Base-by-base conservation (phyloP, 2,888 invertebrate genomes). In the Hirtodrosophila histrioides region DNA sequence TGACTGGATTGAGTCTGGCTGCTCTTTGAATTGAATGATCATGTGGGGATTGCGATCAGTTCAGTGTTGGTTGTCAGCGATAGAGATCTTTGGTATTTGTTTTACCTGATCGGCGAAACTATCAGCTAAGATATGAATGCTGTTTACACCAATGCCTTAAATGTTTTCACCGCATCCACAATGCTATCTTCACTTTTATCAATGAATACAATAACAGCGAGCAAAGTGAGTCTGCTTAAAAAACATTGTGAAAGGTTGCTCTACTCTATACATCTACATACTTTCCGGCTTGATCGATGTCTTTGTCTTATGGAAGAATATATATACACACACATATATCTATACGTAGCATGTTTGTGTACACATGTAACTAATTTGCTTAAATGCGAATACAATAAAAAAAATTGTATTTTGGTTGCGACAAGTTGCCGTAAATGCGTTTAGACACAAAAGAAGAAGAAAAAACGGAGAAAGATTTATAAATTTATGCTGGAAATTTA, bases 401-500 rank as follows among this genome's bases (percentile, higher is more conserved):
- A 63, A 35, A 56, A 31, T 75, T 70, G 71, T 66, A 43, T 67
- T 80, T 77, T 61, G 66, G 54, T 23, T 45, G 61, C 61, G 63
- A 58, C 81, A 73, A 80, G 80, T 75, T 83, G 69, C 76, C 69
- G 60, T 69, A 78, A 76, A 75, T 73, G 73, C 64, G 64, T 40
- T 53, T 48, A 65, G 66, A 44, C 78, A 67, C 35, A 67, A 71
- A 63, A 40, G 11, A 27, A 8, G 46, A 4, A 23, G 36, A 10
- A 57, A 40, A 41, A 55, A 23, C 31, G 50, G 23, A 17, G 17
- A 58, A 79, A 76, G 85, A 81, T 81, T 82, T 78, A 69, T 66
- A 78, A 82, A 81, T 84, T 76, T 87, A 73, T 82, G 88, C 82
- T 67, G 58, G 43, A 69, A 57, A 78, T 64, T 72, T 40, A 55